Base-by-base conservation (phyloP, 1,140 invertebrate species). In the Bacillus rossius region DNA sequence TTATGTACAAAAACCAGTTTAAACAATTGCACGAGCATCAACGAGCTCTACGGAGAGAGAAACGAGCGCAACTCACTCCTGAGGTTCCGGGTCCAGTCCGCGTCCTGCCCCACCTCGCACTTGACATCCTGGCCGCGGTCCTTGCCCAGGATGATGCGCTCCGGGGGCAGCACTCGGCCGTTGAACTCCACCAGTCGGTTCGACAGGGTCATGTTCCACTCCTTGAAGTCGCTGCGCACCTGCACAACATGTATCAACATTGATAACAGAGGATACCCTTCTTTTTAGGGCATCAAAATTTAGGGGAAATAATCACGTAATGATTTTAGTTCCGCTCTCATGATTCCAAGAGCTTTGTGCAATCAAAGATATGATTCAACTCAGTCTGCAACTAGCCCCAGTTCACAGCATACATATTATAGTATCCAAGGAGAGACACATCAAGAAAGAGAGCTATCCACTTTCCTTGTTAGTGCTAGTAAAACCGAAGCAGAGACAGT, bases 21-120 rank as follows among this genome's bases (percentile, higher is more conserved):
- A n/a, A n/a, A n/a, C n/a, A n/a, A n/a, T n/a, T n/a, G n/a, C n/a
- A n/a, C n/a, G n/a, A n/a, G n/a, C n/a, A n/a, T n/a, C n/a, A n/a
- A n/a, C n/a, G n/a, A n/a, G n/a, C n/a, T n/a, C n/a, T n/a, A n/a
- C n/a, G n/a, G n/a, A n/a, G n/a, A n/a, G n/a, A n/a, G n/a, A n/a
- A n/a, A n/a, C n/a, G n/a, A n/a, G n/a, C n/a, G 47, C 3, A 14
- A 17, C 43, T 43, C 49, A 48, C 55, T 69, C 45, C 82, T 70
- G 45, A 89, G 73, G 1, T 76, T 71, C 14, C 68, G 73, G 0
- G 84, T 84, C 87, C 87, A 90, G 42, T 88, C 84, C 0, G 81
- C 84, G 17, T 77, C 41, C 0, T 43, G 3, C 1, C 61, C 65
- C 1, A 63, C 50, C 2, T 20, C 26, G 29, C 49, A 57, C 45